These are phyloP conservation scores for Muscicapa adusta DNA, from an alignment of 2,113 vertebrate species.

Conservation along the genomic window DNA sequence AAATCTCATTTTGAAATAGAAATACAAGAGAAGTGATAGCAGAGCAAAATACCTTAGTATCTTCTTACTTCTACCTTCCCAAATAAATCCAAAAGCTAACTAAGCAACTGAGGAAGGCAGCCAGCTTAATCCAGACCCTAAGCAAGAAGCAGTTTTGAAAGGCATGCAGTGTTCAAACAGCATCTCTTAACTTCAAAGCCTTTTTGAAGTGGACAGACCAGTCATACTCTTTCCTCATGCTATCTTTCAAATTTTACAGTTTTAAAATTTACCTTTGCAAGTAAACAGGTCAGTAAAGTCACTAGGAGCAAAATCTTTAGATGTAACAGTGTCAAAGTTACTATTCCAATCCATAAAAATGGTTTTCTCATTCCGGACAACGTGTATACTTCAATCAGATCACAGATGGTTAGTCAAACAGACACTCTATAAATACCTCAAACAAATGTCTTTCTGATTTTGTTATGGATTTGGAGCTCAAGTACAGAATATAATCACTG, in stretches of 20 bases:
- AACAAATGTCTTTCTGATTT: constrained; percentile 61
- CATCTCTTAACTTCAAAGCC: constrained; percentile 6
- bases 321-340: background rate
- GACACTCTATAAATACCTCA: constrained; percentile 58
- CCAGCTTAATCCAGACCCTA: background rate
- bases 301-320: background rate
- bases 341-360: background rate
- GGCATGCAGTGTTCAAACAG: background rate
- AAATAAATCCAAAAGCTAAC: background rate
- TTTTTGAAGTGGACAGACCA: background rate
- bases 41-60: background rate
- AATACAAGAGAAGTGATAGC: background rate
- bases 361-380: constrained; percentile 11
- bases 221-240: background rate
- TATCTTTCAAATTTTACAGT: background rate
- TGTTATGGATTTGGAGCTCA: constrained; percentile 24
- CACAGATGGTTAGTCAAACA: constrained; percentile 67
- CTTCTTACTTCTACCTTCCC: background rate
- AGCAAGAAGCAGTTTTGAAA: background rate
- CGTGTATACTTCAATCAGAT: constrained; percentile 31
- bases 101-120: background rate
- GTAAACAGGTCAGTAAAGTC: background rate
- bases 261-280: constrained; percentile 1
- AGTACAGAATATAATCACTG: constrained; percentile 11
- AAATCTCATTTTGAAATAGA: background rate